Base-by-base conservation (phyloP, 2,888 invertebrate genomes). In the Anarsia innoxiella region DNA sequence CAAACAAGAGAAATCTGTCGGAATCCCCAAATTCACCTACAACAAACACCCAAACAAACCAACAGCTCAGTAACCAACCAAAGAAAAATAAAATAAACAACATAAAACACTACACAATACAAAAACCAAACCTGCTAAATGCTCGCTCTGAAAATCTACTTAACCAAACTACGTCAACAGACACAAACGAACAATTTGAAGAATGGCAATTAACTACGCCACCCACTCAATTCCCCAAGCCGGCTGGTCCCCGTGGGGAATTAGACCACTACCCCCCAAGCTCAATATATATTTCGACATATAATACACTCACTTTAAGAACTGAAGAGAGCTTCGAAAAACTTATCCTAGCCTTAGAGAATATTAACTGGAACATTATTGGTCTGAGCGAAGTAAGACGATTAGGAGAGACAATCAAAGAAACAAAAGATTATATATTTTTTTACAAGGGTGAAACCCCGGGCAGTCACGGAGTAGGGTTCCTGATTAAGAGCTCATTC, bases 351-450 rank as follows among this genome's bases (percentile, higher is more conserved):
- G 44, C 45, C 1, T 2, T 44, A 12, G 11, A 41, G 12, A 10
- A 38, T 2, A 23, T 47, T 6, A 45, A 41, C 12, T 46, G 12
- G 9, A 39, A 37, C 6, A 45, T 49, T 5, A 6, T 47, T 6
- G 48, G 46, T 5, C 31, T 51, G 3, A 42, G 49, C n/a, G 46
- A 47, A 37, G 33, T 45, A 23, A 42, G 48, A 37, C 37, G 44
- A 25, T 0, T 25, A 5, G 43, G 26, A 2, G 42, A 48, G n/a
- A 16, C 10, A 13, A 49, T 49, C 2, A 28, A 26, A 23, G 48
- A 49, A 23, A 23, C 16, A 2, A 2, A 6, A 1, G n/a, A 43
- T 9, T 44, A 42, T 11, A 46, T 46, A 2, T 4, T 49, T 3
- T 49, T 31, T 15, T 23, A 45, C 2, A 49, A 46, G 37, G 50